These are phyloP conservation scores for Scomber colias DNA, from an alignment of 2,113 vertebrate species.

Conservation along the genomic window DNA sequence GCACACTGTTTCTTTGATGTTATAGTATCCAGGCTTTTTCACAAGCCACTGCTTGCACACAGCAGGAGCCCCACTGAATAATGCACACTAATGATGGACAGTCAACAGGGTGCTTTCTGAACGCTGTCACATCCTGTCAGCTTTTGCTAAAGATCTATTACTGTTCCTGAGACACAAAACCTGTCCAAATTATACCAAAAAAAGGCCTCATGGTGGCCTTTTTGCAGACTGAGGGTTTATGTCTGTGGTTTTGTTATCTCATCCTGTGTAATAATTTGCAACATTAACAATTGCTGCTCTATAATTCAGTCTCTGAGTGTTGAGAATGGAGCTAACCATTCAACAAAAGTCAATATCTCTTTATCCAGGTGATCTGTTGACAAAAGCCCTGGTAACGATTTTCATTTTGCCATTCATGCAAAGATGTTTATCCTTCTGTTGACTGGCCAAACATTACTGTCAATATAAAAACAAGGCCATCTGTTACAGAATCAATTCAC, in stretches of 20 bases:
- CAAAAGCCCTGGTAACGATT: conserved; percentile 16
- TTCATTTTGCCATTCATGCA: conserved; percentile 2
- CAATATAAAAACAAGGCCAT: conserved; percentile 23
- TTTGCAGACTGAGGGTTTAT: not conserved
- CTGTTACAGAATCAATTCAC: conserved; percentile 10
- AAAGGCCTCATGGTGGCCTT: not conserved
- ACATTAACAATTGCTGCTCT: not conserved
- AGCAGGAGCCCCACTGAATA: conserved; percentile 68
- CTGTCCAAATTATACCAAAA: conserved; percentile 1
- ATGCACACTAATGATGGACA: conserved; percentile 66
- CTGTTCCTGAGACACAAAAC: not conserved
- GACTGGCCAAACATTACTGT: conserved; percentile 37
- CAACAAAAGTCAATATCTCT: not conserved
- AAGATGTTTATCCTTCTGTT: conserved; percentile 21
- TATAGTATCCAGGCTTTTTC: conserved; percentile 22
- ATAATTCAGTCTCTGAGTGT: not conserved
- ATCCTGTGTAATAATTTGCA: not conserved
- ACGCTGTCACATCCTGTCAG: conserved; percentile 56
- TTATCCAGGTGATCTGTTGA: conserved; percentile 16
- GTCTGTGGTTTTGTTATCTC: not conserved
- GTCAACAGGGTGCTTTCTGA: conserved; percentile 55
- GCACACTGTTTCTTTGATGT: not conserved
- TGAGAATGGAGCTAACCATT: not conserved
- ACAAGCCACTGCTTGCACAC: conserved; percentile 37
- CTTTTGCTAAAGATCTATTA: conserved; percentile 21